phyloP scores from a whole-genome alignment of 1,140 invertebrate genomes.

The Drosophila obscura region DNA sequence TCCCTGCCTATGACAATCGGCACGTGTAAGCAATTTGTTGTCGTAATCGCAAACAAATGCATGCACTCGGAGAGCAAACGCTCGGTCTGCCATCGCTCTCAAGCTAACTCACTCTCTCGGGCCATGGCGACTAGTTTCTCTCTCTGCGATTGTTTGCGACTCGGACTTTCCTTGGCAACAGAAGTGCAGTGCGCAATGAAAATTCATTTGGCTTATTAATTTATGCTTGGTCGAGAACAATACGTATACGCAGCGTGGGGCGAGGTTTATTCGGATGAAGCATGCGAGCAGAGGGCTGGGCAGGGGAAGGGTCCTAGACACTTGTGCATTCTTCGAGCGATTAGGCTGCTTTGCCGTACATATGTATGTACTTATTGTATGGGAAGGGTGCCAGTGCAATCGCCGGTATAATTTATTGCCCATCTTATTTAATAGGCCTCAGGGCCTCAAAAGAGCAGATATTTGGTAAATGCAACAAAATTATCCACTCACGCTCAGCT shows the following conservation, averaged over 20 bases:
- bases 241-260: constrained; percentile 59
- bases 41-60: constrained; percentile 71
- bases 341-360: constrained; percentile 16
- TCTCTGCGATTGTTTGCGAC: constrained; percentile 21
- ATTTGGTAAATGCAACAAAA: constrained; percentile 39
- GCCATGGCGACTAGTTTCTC: constrained; percentile 8
- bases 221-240: constrained; percentile 44
- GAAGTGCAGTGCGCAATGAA: constrained; percentile 49
- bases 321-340: constrained; percentile 25
- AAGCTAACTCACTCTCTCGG: background rate
- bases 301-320: constrained; percentile 17
- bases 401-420: constrained; percentile 56
- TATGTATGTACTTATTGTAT: constrained; percentile 7
- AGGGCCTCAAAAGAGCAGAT: constrained; percentile 14
- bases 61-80: constrained; percentile 33
- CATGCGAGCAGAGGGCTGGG: constrained; percentile 27
- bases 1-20: constrained; percentile 42
- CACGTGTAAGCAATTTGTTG: constrained; percentile 79
- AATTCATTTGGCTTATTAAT: constrained; percentile 47
- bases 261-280: constrained; percentile 21
- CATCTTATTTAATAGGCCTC: constrained; percentile 43
- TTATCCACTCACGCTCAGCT: constrained; percentile 46
- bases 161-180: constrained; percentile 51
- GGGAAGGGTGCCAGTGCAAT: constrained; percentile 12
- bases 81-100: constrained; percentile 21